phyloP scores from a whole-genome alignment of 2,797 vertebrate species.

The Pogonophryne albipinna region DNA sequence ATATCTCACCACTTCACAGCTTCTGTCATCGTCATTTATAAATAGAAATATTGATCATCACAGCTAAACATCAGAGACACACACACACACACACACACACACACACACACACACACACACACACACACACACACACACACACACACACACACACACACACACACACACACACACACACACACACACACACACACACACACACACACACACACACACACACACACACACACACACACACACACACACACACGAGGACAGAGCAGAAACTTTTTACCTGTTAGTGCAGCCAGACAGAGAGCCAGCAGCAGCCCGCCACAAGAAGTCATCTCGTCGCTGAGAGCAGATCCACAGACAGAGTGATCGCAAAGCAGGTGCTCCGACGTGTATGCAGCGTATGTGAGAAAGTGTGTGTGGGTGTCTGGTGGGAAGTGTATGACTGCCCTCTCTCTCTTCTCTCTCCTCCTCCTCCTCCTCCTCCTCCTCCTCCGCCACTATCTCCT shows the following conservation, averaged over 20 bases:
- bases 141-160: neutral
- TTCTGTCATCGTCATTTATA: neutral
- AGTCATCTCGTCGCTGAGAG: slow-evolving; percentile 71
- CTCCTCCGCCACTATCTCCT: slow-evolving; percentile 65
- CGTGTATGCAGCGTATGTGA: slow-evolving; percentile 55
- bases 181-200: neutral
- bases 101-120: neutral
- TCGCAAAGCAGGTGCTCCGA: slow-evolving; percentile 56
- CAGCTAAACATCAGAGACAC: neutral
- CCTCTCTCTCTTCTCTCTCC: slow-evolving; percentile 45
- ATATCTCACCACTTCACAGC: neutral
- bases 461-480: slow-evolving; percentile 41
- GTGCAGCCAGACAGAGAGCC: slow-evolving; percentile 69
- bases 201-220: neutral
- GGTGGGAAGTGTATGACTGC: slow-evolving; percentile 58
- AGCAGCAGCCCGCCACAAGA: slow-evolving; percentile 73
- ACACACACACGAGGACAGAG: slow-evolving; percentile 18
- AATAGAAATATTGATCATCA: neutral
- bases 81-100: neutral
- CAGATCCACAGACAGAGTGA: slow-evolving; percentile 64
- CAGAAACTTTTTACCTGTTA: slow-evolving; percentile 79
- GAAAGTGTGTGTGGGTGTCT: slow-evolving; percentile 58
- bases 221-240: neutral
- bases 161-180: neutral
- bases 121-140: neutral